Evolutionary conservation across 2,888 invertebrate genomes (phyloP), one percentile per base, ranked within the genome.

Genomic region (Acrobasis repandana): DNA sequence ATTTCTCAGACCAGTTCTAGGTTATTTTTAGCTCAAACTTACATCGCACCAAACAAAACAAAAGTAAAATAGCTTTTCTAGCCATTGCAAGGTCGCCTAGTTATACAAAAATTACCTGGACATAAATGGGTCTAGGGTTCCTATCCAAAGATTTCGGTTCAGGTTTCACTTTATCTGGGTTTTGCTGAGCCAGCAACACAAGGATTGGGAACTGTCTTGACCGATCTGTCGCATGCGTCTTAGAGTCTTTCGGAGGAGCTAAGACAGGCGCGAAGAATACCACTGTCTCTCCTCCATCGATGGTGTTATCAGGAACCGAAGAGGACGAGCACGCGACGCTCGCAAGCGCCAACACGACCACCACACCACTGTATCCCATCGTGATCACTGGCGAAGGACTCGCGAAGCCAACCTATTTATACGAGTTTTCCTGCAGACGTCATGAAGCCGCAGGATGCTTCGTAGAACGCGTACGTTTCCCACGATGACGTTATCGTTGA

Each of bases 121-220:
- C 91, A 62, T 90, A 90, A 70, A 90, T 86, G 5, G 89, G 90
- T 58, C 81, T 73, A 2, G 77, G 80, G 62, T 79, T 82, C 58
- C 74, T 76, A 58, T 73, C 78, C 64, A 90, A 69, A n/a, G 90
- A 82, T 63, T 88, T 90, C 6, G 85, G 79, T 60, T 82, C 82
- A 1, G 82, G 80, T 60, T 88, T 77, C 14, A 59, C 63, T 60
- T 78, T 69, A 9, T 68, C 69, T 0, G 74, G 77, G 63, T 86
- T 74, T 28, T 76, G 69, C 50, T 77, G 85, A 8, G 90, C 76
- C 14, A 88, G 75, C 18, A 92, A 79, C 61, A 91, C 80, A 58
- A 91, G 73, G 33, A 92, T 86, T 1, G 91, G 91, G 68, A 90
- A 91, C 78, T 90, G 92, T 34, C 89, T 73, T 28, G 91, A 77